phyloP scores from a whole-genome alignment of 2,113 vertebrate genomes.

The Ptychochromis oligacanthus region DNA sequence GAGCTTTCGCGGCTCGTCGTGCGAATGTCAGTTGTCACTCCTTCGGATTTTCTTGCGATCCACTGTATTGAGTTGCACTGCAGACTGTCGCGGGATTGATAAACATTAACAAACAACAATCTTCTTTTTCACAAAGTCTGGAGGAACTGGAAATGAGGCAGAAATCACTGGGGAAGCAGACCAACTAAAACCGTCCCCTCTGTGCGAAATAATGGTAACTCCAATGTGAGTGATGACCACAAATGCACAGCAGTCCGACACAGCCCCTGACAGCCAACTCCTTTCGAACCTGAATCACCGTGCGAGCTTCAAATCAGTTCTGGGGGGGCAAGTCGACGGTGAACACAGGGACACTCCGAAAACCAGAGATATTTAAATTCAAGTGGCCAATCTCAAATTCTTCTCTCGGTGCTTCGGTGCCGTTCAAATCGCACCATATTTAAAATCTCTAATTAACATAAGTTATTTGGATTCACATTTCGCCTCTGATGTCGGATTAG shows the following conservation, averaged over 20 bases:
- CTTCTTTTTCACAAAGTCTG: constrained; percentile 52
- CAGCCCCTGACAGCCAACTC: constrained; percentile 42
- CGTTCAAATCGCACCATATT: constrained; percentile 52
- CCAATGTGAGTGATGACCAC: constrained; percentile 31
- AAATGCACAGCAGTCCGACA: constrained; percentile 27
- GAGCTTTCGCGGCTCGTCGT: constrained; percentile 22
- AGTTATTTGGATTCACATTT: constrained; percentile 68
- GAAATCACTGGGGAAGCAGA: constrained; percentile 20
- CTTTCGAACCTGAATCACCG: constrained; percentile 37
- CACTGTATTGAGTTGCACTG: constrained; percentile 18
- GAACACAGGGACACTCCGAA: constrained; percentile 18
- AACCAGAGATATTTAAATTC: constrained; percentile 30
- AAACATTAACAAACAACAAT: constrained; percentile 21
- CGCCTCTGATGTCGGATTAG: constrained; percentile 71
- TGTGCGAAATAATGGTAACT: constrained; percentile 42
- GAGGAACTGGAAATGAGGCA: constrained; percentile 25
- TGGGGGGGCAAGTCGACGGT: constrained; percentile 28
- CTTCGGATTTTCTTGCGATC: constrained; percentile 29
- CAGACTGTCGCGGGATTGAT: constrained; percentile 1
- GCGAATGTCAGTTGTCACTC: constrained; percentile 59
- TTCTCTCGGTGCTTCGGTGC: constrained; percentile 29
- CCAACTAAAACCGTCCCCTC: constrained; percentile 23
- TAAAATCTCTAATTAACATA: constrained; percentile 66
- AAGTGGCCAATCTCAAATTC: constrained; percentile 34
- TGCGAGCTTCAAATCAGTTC: constrained; percentile 42